A percentile compares a stretch with the other conserved stretches of the same genome.
These are phyloP conservation scores for Mycteria americana DNA, from an alignment of 2,797 vertebrate species.

Conservation along the genomic window DNA sequence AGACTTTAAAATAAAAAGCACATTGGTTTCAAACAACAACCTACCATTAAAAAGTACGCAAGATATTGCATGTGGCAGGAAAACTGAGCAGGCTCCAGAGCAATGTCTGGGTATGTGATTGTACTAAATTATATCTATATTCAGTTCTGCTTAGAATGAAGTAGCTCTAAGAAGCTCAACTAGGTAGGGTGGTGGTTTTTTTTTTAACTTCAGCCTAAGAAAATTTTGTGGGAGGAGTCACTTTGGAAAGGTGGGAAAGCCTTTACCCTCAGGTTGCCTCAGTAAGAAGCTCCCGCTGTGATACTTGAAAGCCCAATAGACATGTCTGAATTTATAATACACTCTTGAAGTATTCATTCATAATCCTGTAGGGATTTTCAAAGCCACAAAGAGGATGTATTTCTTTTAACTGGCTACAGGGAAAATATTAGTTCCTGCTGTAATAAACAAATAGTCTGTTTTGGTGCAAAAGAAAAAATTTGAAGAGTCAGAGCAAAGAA, in stretches of 20 bases:
- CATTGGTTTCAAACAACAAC: background rate
- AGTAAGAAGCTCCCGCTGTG: conserved; percentile 68
- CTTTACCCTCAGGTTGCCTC: conserved; percentile 69
- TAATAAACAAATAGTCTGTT: conserved; percentile 56
- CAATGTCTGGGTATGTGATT: background rate
- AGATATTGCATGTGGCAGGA: background rate
- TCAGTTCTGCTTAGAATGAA: background rate
- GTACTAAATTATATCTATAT: background rate
- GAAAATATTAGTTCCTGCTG: conserved; percentile 36
- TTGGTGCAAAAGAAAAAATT: conserved; percentile 9
- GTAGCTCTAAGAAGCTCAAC: conserved; percentile 24
- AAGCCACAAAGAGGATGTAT: conserved; percentile 55
- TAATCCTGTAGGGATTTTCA: conserved; percentile 71
- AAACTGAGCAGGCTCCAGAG: background rate
- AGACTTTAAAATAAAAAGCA: background rate
- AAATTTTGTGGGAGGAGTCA: conserved; percentile 71
- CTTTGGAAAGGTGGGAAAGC: conserved; percentile 67
- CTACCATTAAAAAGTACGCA: rapidly evolving
- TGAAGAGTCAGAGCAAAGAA: background rate
- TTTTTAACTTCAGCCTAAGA: conserved; percentile 67
- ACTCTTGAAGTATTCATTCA: conserved; percentile 71
- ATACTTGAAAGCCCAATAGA: conserved; percentile 71
- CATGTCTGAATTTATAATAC: conserved; percentile 70
- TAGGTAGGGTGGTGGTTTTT: background rate
- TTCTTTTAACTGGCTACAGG: conserved; percentile 48